Conservation (phyloP, 2,113 vertebrate species). For the Origma solitaria region DNA sequence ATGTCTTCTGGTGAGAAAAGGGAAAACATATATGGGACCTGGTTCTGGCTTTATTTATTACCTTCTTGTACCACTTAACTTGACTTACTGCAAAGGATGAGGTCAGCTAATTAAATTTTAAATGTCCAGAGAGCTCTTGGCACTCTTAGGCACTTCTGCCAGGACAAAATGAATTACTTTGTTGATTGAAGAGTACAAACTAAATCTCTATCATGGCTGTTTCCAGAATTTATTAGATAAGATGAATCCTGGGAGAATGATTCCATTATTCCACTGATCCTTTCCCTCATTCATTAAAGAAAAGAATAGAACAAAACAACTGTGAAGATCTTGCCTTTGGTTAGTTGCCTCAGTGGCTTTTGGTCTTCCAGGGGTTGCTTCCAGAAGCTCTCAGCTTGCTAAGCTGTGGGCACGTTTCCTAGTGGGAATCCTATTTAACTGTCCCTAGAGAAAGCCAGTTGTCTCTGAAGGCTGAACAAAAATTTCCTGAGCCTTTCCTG, state of each 20-base stretch:
- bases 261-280: not conserved
- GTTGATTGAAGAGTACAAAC: not conserved
- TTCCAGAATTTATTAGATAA: not conserved
- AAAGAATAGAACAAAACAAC: not conserved
- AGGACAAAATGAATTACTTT: not conserved
- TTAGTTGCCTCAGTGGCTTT: not conserved
- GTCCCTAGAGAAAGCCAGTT: not conserved
- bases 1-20: not conserved
- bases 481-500: not conserved
- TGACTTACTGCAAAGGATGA: not conserved
- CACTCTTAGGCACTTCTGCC: not conserved
- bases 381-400: not conserved
- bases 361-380: not conserved
- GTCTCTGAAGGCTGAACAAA: not conserved
- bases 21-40: not conserved
- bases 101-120: not conserved
- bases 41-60: not conserved
- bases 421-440: not conserved
- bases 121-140: not conserved
- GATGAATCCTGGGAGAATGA: not conserved
- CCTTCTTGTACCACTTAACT: not conserved
- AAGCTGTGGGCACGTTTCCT: not conserved
- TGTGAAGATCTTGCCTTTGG: not conserved
- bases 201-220: not conserved
- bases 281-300: not conserved